Conservation (phyloP, 2,888 invertebrate genomes). For the Synergus laeviventris region DNA sequence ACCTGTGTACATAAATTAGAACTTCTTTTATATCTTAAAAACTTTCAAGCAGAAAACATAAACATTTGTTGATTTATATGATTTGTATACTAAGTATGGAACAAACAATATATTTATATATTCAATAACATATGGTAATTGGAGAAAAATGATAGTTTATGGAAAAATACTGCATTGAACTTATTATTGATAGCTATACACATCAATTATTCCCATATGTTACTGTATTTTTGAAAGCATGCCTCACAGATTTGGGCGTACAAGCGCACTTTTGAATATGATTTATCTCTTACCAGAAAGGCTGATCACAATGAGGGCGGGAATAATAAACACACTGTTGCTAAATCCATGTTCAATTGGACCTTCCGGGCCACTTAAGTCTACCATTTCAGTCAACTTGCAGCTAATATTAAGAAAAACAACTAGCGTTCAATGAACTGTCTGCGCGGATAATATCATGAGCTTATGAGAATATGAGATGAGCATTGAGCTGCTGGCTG, state of each 20-base stretch:
- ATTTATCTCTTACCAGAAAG: conserved; percentile 83
- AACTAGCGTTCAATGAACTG: not conserved
- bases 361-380: conserved; percentile 87
- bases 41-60: no score
- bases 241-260: not conserved
- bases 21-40: no score
- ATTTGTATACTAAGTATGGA: no score
- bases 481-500: no score
- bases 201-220: not conserved
- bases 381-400: conserved; percentile 83
- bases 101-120: no score
- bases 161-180: no score
- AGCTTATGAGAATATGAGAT: no score
- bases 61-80: no score
- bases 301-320: conserved; percentile 87
- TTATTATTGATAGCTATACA: no score
- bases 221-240: not conserved
- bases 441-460: not conserved
- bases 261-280: not conserved
- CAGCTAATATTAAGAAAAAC: not conserved
- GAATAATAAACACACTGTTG: conserved; percentile 90
- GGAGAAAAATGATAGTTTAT: no score
- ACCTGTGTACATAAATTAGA: no score
- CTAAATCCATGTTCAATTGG: conserved; percentile 92
- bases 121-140: no score